Evolutionary conservation across 1,140 invertebrate species (phyloP), one percentile per base, ranked within the genome.

Genomic region (Danaus plexippus): DNA sequence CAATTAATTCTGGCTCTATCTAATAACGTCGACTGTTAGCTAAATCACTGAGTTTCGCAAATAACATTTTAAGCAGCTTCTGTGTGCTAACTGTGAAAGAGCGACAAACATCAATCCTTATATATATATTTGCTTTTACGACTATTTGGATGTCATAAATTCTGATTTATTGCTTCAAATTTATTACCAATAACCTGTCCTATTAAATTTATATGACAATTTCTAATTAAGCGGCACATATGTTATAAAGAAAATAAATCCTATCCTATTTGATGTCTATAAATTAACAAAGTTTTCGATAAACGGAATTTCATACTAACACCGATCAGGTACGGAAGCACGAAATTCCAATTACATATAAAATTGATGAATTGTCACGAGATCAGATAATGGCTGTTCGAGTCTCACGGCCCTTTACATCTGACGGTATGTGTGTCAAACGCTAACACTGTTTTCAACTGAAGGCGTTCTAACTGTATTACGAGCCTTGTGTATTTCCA

Each of bases 341-440:
- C 59, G 54, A 54, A 61, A 61, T 57, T 46, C 59, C 54, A 61
- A 61, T 61, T 61, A 57, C 59, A 61, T 61, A 50, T 57, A 55
- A 46, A 61, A 61, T 18, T 53, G 54, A 61, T 61, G 59, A 61
- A 59, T 40, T 50, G 57, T 57, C 54, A 47, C 51, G 51, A 50
- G 63, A 74, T 75, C 71, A 77, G 72, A 76, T 81, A 75, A 66
- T 70, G 75, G 63, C 74, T 69, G 69, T 75, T 76, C 76, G 74
- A 71, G 54, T 68, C 60, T 60, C 61, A 65, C 71, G 66, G 71
- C 64, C 69, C 52, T 66, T 80, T 80, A 82, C 82, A 83, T 85
- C 73, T 64, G 75, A 79, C 69, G 64, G 79, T 74, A 85, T 85
- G 75, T 83, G 62, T 82, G 75, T 69, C 77, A 46, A 57, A 61